These are phyloP conservation scores for Spondyliosoma cantharus DNA, from an alignment of 2,797 vertebrate genomes.

Conservation along the genomic window DNA sequence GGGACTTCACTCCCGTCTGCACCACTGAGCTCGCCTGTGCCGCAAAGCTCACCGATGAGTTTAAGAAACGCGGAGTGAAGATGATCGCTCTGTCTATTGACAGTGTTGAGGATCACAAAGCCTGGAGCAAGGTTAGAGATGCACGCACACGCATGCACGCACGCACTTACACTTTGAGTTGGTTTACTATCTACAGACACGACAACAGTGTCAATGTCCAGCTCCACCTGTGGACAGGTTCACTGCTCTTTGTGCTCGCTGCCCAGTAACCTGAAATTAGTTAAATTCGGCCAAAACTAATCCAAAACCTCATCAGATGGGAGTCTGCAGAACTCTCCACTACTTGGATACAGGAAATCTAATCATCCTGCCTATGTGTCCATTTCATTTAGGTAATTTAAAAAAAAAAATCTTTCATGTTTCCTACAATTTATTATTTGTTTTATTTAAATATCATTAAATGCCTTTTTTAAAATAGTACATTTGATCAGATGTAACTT, in stretches of 20 bases:
- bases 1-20: slow-evolving; percentile 96
- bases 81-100: slow-evolving; percentile 97
- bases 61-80: slow-evolving; percentile 91
- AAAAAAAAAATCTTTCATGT: too few relatives aligned
- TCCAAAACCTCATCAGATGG: not conserved
- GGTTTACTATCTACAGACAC: not conserved
- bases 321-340: too few relatives aligned
- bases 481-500: not conserved
- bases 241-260: too few relatives aligned
- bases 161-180: not conserved
- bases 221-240: not conserved
- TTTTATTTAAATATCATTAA: not conserved
- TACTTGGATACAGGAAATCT: not conserved
- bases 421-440: too few relatives aligned
- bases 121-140: slow-evolving; percentile 91
- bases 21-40: slow-evolving; percentile 95
- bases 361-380: not conserved
- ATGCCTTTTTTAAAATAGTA: not conserved
- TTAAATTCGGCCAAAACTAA: not conserved
- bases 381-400: not conserved
- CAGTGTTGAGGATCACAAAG: slow-evolving; percentile 90
- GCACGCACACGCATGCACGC: not conserved
- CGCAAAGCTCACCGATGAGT: slow-evolving; percentile 86
- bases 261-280: not conserved
- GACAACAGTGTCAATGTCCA: not conserved